Base-by-base conservation (phyloP, 2,888 invertebrate species). In the Selenia dentaria region DNA sequence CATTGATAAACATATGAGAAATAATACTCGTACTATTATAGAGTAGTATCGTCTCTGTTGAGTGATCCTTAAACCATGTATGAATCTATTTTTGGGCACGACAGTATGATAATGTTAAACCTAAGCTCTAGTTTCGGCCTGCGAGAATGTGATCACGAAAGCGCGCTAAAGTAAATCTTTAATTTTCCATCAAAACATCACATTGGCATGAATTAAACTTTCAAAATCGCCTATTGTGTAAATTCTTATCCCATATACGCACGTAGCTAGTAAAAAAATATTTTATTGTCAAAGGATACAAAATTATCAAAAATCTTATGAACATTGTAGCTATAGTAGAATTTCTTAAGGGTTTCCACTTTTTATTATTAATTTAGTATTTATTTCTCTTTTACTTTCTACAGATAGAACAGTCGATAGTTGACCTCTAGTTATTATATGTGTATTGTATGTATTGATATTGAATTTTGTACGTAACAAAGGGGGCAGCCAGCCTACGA, bases 401-500 rank as follows among this genome's bases (percentile, higher is more conserved):
- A 49, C 57, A 57, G 57, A 52, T 50, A 57, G 47, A 54, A 50
- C 40, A 48, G 54, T 42, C 41, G 36, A 40, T 46, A 48, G 47
- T 48, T 48, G 47, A 48, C 47, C 35, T 46, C 35, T 46, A 39
- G 35, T 32, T 20, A 25, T 1, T 40, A 36, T 33, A 22, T 51
- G 54, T 59, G 50, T 54, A 39, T 54, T 51, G 32, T 59, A 62
- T 68, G 62, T 70, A 70, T 68, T 56, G 54, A 54, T 62, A 65
- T 68, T 61, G 53, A 59, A 58, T 65, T 57, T 59, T 60, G 57
- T 60, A 51, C 62, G 64, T 48, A 67, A 61, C 62, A 83, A 83
- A 83, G 74, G 36, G 47, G 33, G 85, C 87, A 85, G 88, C 87
- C 88, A 88, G 88, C 86, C 88, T 88, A 70, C 73, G 77, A 71